Base-by-base conservation (phyloP, 1,140 invertebrate species). In the Heliconius melpomene region DNA sequence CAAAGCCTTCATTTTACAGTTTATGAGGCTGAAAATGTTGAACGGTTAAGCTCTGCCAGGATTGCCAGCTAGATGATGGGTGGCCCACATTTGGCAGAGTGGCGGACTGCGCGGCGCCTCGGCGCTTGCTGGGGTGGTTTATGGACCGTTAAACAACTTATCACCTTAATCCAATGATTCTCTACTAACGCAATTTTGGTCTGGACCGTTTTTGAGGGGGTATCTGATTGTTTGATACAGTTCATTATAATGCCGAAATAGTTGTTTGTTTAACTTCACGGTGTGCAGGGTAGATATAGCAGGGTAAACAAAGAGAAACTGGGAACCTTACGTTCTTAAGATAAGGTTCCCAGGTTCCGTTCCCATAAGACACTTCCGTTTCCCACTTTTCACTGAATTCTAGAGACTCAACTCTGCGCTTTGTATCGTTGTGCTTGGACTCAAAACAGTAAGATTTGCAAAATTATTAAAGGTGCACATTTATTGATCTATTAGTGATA, bases 61-160 rank as follows among this genome's bases (percentile, higher is more conserved):
- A 79, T 86, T 88, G 87, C 90, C 90, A 90, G 87, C 84, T 83
- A 78, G 81, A 86, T 89, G 90, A 93, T 88, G 86, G 91, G 86
- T 86, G 86, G 76, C 83, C 84, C 84, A 88, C 83, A 91, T 92
- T 93, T 93, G 91, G 91, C 91, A 90, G 77, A 77, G 81, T 70
- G 75, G 79, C 84, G 82, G 84, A 79, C 84, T 83, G 78, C 84
- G 80, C 81, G 86, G 88, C 88, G 87, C 84, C 88, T 84, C 85
- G 85, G 75, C 82, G 81, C 81, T 82, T 77, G 81, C 83, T 80
- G 74, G 84, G 79, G 76, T 79, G 83, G 85, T 91, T 91, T 91
- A 91, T 91, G 89, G 89, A 88, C 88, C 91, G 89, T 87, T 91
- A 91, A 93, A 93, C 92, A 90, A 92, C 88, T 91, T 89, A 92